phyloP scores from a whole-genome alignment of 2,113 vertebrate species.

The Cavia porcellus region DNA sequence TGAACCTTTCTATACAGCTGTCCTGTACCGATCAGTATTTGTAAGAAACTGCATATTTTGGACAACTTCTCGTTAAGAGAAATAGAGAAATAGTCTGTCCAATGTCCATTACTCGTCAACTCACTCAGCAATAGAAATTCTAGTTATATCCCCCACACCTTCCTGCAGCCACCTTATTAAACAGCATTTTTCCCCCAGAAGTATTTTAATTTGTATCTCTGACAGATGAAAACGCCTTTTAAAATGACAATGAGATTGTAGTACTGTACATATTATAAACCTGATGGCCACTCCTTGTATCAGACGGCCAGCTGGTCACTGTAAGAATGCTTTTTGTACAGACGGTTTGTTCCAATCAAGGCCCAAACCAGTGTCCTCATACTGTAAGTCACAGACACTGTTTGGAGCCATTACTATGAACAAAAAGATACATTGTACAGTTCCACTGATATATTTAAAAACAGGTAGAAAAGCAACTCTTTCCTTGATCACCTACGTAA shows the following conservation, averaged over 20 bases:
- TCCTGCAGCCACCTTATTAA: not conserved
- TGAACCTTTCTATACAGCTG: not conserved
- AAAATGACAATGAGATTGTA: not conserved
- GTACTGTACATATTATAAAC: not conserved
- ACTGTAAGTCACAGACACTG: not conserved
- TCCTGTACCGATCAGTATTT: not conserved
- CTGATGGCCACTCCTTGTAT: not conserved
- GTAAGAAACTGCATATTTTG: not conserved
- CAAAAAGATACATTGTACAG: not conserved
- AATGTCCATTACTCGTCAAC: not conserved
- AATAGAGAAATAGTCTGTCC: not conserved
- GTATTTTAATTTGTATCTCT: not conserved
- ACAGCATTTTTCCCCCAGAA: slow-evolving; percentile 2
- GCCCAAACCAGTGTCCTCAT: not conserved
- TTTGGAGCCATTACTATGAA: not conserved
- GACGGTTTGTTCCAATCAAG: not conserved
- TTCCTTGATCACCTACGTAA: not conserved
- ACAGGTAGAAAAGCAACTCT: not conserved
- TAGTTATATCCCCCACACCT: not conserved
- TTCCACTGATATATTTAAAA: not conserved
- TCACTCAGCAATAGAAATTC: not conserved
- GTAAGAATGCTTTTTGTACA: not conserved
- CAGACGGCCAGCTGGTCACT: not conserved
- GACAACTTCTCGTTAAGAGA: not conserved
- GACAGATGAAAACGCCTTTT: not conserved